Conservation (phyloP, 2,113 vertebrate species). For the Rhodinocichla rosea region DNA sequence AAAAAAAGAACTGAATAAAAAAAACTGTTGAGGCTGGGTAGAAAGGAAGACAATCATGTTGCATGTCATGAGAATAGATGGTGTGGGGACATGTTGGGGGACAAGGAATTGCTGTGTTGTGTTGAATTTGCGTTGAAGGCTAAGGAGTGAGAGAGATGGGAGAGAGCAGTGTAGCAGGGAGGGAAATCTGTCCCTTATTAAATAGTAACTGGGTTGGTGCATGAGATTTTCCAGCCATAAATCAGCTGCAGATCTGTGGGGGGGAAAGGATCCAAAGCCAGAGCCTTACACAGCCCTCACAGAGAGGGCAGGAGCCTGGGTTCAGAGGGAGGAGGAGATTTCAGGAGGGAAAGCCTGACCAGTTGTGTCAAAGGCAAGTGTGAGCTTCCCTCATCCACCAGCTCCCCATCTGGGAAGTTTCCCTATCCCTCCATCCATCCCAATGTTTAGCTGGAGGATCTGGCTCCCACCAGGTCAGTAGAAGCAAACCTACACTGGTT, state of each 20-base stretch:
- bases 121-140: neutral
- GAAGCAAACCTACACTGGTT: neutral
- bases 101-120: neutral
- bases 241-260: neutral
- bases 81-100: neutral
- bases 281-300: neutral
- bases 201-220: conserved; percentile 2
- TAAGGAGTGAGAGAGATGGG: neutral
- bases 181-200: conserved; percentile 41
- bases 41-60: neutral
- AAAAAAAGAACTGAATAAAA: neutral
- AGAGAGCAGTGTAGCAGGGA: neutral
- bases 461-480: neutral
- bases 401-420: neutral
- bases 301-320: neutral
- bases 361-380: neutral
- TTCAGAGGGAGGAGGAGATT: neutral
- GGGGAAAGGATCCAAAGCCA: neutral
- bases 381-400: neutral
- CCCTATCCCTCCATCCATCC: neutral
- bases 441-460: neutral
- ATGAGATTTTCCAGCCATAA: neutral
- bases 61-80: neutral
- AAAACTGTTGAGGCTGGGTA: neutral
- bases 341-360: neutral